Base-by-base conservation (phyloP, 1,140 invertebrate genomes). In the Zaprionus tsacasi region DNA sequence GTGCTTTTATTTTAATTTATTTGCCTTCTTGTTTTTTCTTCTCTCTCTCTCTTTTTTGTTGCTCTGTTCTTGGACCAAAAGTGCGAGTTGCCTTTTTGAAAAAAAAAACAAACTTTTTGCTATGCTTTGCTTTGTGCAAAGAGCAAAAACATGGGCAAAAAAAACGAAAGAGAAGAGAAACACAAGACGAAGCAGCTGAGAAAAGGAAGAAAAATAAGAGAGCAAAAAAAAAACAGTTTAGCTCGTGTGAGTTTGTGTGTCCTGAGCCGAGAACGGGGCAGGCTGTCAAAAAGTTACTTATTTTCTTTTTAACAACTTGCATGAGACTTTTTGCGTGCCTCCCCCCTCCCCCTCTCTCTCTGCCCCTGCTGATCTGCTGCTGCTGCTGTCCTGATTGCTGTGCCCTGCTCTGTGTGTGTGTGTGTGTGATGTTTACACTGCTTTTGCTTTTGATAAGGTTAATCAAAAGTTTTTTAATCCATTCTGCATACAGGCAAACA, bases 381-480 rank as follows among this genome's bases (percentile, higher is more conserved):
- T 38, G 54, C 43, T 38, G 54, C 54, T 65, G 69, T 74, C 69
- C 78, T 87, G 83, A 87, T 87, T 87, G 83, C 83, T 75, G 67
- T 56, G 80, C 70, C 73, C 76, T 86, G 21, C 21, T 2, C 21
- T 21, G 21, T 87, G 67, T 56, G 80, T 70, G 71, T 86, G 57
- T 88, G 63, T 85, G 57, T 88, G 66, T 61, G 78, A 71, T 91
- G 82, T 91, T 89, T 88, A 89, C 87, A 82, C 78, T 83, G 74
- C 83, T 79, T 89, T 89, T 85, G 85, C 78, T 85, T 91, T 91
- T 91, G 89, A 91, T 91, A 91, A 91, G 88, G 89, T 91, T 91
- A 91, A 91, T 91, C 85, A 91, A 91, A 91, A 89, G 89, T 85
- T 79, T 91, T 91, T 91, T 91, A 91, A 91, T 91, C 88, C 88